A percentile compares a stretch with the other conserved stretches of the same genome.
Conservation (phyloP, 2,888 invertebrate species). For the Caradrina clavipalpis region DNA sequence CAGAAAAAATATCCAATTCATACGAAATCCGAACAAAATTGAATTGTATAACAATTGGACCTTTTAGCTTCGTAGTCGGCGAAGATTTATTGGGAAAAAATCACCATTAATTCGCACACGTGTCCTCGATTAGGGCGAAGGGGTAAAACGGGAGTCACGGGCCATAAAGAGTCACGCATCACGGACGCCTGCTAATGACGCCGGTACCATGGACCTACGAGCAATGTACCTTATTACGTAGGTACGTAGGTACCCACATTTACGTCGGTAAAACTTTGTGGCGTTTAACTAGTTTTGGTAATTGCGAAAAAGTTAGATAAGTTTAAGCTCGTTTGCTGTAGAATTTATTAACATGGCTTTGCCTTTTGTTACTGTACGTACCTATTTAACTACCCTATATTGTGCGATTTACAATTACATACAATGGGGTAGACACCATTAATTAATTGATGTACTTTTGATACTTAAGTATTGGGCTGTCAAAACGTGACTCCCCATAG, state of each 20-base stretch:
- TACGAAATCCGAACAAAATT: conserved; percentile 60
- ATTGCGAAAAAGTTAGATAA: conserved; percentile 52
- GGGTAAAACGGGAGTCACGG: conserved; percentile 86
- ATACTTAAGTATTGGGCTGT: no score
- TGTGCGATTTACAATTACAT: neutral
- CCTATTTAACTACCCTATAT: neutral
- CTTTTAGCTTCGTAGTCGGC: conserved; percentile 70
- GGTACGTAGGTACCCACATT: conserved; percentile 17
- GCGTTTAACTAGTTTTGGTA: conserved; percentile 61
- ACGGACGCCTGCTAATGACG: conserved; percentile 83
- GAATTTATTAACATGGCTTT: conserved; percentile 32
- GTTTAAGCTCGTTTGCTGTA: conserved; percentile 20
- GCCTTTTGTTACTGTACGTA: neutral
- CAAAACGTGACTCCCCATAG: no score
- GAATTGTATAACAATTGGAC: conserved; percentile 73
- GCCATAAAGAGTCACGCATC: conserved; percentile 88
- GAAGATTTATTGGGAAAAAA: conserved; percentile 83
- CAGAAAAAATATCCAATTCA: conserved; percentile 65
- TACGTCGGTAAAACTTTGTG: conserved; percentile 43
- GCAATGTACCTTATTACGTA: conserved; percentile 54
- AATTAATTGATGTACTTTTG: no score
- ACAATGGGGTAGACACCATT: no score
- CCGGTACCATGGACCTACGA: conserved; percentile 60
- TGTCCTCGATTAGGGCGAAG: conserved; percentile 87
- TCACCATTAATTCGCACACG: conserved; percentile 88